phyloP scores from a whole-genome alignment of 2,797 vertebrate genomes.

The Macrochelys suwanniensis region DNA sequence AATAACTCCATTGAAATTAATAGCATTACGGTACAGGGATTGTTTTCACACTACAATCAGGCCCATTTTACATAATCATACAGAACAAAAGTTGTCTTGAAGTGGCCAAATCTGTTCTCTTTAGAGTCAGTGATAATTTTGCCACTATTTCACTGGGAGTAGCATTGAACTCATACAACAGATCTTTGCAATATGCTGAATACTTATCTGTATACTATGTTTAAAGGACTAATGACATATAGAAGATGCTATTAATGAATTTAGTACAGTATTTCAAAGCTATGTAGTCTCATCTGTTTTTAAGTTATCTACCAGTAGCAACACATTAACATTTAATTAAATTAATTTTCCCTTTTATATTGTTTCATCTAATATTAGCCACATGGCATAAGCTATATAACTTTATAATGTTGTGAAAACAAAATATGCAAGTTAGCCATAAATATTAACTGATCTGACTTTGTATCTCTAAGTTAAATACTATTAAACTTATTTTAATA shows the following conservation, averaged over 20 bases:
- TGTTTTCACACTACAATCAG: not conserved
- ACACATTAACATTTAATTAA: not conserved
- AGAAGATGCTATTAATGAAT: not conserved
- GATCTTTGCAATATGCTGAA: not conserved
- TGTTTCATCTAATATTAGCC: not conserved
- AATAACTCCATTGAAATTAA: not conserved
- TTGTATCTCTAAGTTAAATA: conserved; percentile 54
- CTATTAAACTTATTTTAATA: not conserved
- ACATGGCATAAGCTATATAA: not conserved
- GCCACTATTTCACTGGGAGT: not conserved
- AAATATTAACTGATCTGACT: conserved; percentile 36
- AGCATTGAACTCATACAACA: not conserved
- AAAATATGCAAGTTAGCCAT: not conserved
- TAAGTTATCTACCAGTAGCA: not conserved
- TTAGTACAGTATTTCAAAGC: not conserved
- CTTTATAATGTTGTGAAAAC: not conserved
- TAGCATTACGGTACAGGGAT: too few species aligned
- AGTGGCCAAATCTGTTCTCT: not conserved
- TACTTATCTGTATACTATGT: not conserved
- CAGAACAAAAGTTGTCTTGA: not conserved
- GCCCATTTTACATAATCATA: not conserved
- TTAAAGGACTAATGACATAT: not conserved
- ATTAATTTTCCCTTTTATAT: not conserved
- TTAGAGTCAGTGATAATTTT: not conserved
- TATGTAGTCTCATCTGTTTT: not conserved